A percentile compares a stretch with the other conserved stretches of the same genome.
These are phyloP conservation scores for Campylomormyrus numenius DNA, from an alignment of 2,113 vertebrate species.

Conservation along the genomic window DNA sequence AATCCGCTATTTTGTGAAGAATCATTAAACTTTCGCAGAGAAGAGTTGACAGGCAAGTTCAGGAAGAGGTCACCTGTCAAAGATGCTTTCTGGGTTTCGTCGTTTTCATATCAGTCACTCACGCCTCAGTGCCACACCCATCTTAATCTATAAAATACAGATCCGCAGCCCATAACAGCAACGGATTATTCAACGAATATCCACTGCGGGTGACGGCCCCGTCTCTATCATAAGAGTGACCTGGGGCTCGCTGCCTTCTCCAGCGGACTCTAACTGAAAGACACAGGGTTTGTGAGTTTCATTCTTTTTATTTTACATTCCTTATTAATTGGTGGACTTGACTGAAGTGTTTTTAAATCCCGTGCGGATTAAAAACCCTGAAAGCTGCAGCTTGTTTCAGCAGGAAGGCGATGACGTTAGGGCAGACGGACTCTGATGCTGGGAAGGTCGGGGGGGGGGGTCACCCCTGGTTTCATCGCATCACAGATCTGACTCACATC, in stretches of 20 bases:
- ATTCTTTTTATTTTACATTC: background rate
- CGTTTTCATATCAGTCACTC: conserved; percentile 15
- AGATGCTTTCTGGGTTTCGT: conserved; percentile 22
- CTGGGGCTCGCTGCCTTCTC: background rate
- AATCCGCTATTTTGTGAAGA: background rate
- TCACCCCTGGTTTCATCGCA: background rate
- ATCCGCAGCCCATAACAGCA: background rate
- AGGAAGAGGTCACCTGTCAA: conserved; percentile 13
- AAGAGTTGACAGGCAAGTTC: background rate
- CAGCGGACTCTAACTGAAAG: background rate
- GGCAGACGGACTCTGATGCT: background rate
- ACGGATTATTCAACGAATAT: background rate
- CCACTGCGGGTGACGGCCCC: background rate
- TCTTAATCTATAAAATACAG: background rate
- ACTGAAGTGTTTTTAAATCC: background rate
- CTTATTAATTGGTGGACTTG: background rate
- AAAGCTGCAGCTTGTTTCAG: background rate
- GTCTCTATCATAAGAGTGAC: background rate
- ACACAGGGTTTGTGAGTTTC: background rate
- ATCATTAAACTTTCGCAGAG: background rate
- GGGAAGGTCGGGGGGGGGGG: background rate
- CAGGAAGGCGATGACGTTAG: background rate
- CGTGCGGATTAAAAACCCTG: background rate
- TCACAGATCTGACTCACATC: background rate
- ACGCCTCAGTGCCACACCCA: background rate